Conservation (phyloP, 1,140 invertebrate species). For the Riptortus pedestris region DNA sequence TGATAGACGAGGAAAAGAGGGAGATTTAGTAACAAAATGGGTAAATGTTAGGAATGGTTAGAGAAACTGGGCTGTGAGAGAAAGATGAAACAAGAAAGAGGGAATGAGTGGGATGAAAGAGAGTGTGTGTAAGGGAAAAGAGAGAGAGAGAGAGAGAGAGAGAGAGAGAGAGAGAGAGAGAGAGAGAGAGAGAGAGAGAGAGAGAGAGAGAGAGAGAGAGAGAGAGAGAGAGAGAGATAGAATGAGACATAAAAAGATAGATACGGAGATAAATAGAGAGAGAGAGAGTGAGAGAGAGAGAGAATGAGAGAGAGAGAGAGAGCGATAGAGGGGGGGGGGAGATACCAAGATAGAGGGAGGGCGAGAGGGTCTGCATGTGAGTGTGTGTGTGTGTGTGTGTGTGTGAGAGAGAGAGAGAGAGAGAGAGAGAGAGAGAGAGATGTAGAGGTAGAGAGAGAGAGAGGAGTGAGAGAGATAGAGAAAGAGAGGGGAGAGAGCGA, state of each 20-base stretch:
- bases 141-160: slow-evolving; percentile 9
- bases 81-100: neutral
- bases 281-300: slow-evolving; percentile 4
- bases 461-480: neutral
- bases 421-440: neutral
- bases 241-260: neutral
- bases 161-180: slow-evolving; percentile 11
- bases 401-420: slow-evolving; percentile 2
- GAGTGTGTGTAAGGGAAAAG: neutral
- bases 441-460: neutral
- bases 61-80: neutral
- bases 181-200: neutral
- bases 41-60: too few relatives aligned
- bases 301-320: neutral
- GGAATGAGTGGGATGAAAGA: neutral
- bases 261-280: neutral
- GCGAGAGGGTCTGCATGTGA: neutral
- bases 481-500: neutral
- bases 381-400: slow-evolving; percentile 2
- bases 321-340: neutral
- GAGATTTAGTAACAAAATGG: too few relatives aligned
- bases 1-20: too few relatives aligned
- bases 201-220: slow-evolving; percentile 4
- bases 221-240: neutral
- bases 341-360: neutral